These are phyloP conservation scores for Beaufortia kweichowensis DNA, from an alignment of 2,113 vertebrate species.

Conservation along the genomic window DNA sequence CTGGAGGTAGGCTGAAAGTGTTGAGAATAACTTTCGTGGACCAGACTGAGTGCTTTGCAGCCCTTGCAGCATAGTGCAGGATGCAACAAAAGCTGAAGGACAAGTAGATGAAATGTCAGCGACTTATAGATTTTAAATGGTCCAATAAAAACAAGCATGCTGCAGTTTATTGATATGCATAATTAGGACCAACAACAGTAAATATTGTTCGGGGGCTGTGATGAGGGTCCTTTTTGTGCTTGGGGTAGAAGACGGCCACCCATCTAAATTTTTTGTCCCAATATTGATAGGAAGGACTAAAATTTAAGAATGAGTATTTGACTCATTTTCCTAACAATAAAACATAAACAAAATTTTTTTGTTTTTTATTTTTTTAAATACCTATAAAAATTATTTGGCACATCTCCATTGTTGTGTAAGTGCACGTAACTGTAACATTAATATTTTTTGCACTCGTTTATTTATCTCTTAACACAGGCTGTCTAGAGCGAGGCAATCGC, in stretches of 20 bases:
- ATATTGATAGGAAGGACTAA: too few relatives aligned
- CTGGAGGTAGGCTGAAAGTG: constrained; percentile 45
- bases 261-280: too few relatives aligned
- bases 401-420: constrained; percentile 68
- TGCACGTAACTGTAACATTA: constrained; percentile 72
- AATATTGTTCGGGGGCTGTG: too few relatives aligned
- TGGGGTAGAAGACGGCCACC: too few relatives aligned
- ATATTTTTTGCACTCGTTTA: constrained; percentile 77
- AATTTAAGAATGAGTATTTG: too few relatives aligned
- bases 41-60: constrained; percentile 17
- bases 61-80: neutral
- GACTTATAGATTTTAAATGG: constrained; percentile 5
- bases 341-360: too few relatives aligned
- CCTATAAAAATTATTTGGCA: constrained; percentile 30
- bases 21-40: constrained; percentile 38
- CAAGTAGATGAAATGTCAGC: constrained; percentile 12
- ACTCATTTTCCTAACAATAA: too few relatives aligned
- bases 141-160: neutral
- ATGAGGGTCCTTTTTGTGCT: too few relatives aligned
- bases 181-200: too few relatives aligned
- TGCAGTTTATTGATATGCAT: neutral
- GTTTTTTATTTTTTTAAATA: too few relatives aligned
- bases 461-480: constrained; percentile 74
- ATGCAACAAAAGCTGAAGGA: constrained; percentile 12
- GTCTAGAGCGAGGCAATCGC: constrained; percentile 42